These are phyloP conservation scores for Cardiocondyla obscurior DNA, from an alignment of 1,140 invertebrate species.

Conservation along the genomic window DNA sequence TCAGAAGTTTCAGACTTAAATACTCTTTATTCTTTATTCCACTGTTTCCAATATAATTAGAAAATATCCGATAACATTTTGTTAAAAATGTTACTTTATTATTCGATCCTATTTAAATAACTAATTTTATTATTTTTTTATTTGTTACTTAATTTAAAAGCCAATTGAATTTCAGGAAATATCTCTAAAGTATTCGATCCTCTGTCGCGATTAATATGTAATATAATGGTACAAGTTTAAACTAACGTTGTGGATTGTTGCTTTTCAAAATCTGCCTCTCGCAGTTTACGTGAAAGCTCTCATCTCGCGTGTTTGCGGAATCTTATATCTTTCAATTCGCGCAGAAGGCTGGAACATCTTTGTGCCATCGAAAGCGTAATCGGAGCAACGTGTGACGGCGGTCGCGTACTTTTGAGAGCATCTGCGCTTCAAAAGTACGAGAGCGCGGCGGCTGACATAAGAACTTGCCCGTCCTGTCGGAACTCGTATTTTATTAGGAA, in stretches of 20 bases:
- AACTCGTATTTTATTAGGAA: slow-evolving; percentile 62
- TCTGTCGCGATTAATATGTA: neutral
- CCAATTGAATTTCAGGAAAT: neutral
- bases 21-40: neutral
- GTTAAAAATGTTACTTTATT: neutral
- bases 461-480: slow-evolving; percentile 45
- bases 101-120: neutral
- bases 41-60: neutral
- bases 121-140: neutral
- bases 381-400: neutral
- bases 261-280: neutral
- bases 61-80: neutral
- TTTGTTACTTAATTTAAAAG: neutral
- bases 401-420: slow-evolving; percentile 2
- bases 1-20: neutral
- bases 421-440: slow-evolving; percentile 21
- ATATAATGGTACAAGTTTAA: neutral
- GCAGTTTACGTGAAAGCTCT: neutral
- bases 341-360: neutral
- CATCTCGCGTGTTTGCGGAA: neutral
- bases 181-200: neutral
- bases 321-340: neutral
- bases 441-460: neutral
- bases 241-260: too few species aligned
- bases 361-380: slow-evolving; percentile 21